Base-by-base conservation (phyloP, 2,888 invertebrate species). In the Trisateles emortualis region DNA sequence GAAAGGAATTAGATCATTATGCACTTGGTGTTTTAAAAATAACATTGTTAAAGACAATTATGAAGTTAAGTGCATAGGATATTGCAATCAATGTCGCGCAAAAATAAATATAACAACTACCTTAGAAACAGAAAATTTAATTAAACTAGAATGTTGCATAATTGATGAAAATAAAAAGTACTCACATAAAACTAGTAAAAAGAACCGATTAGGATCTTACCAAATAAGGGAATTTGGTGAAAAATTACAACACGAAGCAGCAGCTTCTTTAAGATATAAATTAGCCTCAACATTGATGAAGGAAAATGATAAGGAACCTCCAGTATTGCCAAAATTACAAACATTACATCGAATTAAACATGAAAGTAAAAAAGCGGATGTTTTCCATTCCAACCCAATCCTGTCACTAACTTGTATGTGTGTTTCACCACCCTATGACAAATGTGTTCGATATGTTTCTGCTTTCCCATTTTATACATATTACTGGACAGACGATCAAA, bases 1-100 rank as follows among this genome's bases (percentile, higher is more conserved):
- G 52, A 52, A 52, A 42, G 52, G 35, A 41, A 36, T 52, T 47
- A 41, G 47, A 42, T 41, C 36, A 36, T 35, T 46, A 33, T 52
- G 52, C 38, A 44, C 46, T 36, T 52, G 52, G 52, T 52, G 52
- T 52, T 52, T 52, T 52, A 52, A 52, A 52, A 42, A 42, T 47
- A 53, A 53, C 40, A 39, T 36, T 43, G 48, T 39, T 19, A 48
- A 48, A 32, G 43, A 29, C 32, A 43, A 48, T 43, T 48, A 44
- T 39, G 43, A 48, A 51, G 32, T 51, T 32, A 44, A 44, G 32
- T 44, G 44, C 22, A 43, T 30, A 11, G 50, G 50, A 14, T 42
- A 42, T 51, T 51, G 51, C 32, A 51, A 51, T 32, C 43, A 51
- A 44, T 51, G 50, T 51, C 43, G 29, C 14, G 50, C 50, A 38